phyloP scores from a whole-genome alignment of 2,888 invertebrate genomes.

The Chrysolina haemoptera region DNA sequence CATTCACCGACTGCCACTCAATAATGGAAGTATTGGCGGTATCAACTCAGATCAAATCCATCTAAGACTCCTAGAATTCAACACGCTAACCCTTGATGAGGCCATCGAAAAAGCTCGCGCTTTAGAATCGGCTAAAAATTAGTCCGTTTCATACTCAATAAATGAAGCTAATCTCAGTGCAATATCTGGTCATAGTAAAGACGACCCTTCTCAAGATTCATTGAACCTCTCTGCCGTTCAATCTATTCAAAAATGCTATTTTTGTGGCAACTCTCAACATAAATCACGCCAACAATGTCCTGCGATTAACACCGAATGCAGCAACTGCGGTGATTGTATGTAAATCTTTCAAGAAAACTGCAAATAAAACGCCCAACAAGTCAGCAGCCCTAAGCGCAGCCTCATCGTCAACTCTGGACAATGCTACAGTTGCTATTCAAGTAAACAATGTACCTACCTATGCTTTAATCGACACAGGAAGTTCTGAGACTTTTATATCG shows the following conservation, averaged over 20 bases:
- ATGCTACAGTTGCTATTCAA: slow-evolving; percentile 13
- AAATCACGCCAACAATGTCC: neutral
- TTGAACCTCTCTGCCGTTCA: neutral
- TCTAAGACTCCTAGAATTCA: neutral
- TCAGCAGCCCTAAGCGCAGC: neutral
- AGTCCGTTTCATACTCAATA: neutral
- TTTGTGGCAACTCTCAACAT: too few species aligned
- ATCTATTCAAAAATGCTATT: too few species aligned
- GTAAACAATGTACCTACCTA: slow-evolving; percentile 24
- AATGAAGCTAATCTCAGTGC: neutral
- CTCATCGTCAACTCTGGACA: neutral
- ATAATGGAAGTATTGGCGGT: too few species aligned
- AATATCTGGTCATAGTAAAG: neutral
- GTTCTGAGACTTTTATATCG: neutral
- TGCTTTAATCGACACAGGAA: slow-evolving; percentile 25
- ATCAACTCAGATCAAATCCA: neutral
- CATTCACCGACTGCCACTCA: too few species aligned
- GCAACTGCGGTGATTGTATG: slow-evolving; percentile 4
- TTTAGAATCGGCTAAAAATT: slow-evolving; percentile 19
- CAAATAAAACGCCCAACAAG: neutral
- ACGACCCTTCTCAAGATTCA: neutral
- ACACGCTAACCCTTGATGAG: slow-evolving; percentile 6
- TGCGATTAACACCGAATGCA: neutral
- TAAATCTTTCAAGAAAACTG: slow-evolving; percentile 20
- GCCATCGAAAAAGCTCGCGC: slow-evolving; percentile 21